Evolutionary conservation across 1,140 invertebrate genomes (phyloP), one percentile per base, ranked within the genome.

Genomic region (Drosophila yakuba): DNA sequence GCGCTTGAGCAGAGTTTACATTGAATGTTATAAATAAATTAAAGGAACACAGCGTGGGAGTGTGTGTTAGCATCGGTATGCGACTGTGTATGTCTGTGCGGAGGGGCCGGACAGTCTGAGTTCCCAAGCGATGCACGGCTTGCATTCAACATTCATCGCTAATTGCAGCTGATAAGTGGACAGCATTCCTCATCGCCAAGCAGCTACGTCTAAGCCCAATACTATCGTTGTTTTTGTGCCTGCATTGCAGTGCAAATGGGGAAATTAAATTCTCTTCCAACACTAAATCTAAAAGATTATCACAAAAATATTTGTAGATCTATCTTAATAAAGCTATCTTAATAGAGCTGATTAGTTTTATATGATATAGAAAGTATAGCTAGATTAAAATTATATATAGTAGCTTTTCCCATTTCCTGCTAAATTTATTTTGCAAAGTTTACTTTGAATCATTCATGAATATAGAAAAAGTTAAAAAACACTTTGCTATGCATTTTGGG

Each of bases 21-120:
- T 88, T 83, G 83, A 79, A 89, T 86, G 58, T 83, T 67, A 89
- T 86, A 86, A 86, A 86, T 86, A 86, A 86, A 86, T 89, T 89
- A 86, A 83, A 74, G 55, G 43, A 50, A 67, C 58, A 41, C 28
- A 67, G 48, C 35, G 39, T 41, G 25, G 35, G 69, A n/a, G 45
- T 36, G 56, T 52, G 38, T 20, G 20, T 32, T 32, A 32, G 28
- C 7, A 32, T 32, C 2, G 7, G 38, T 39, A 14, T n/a, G 38
- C n/a, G 39, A n/a, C 4, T 23, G 20, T 17, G n/a, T 35, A 17
- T 45, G 36, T 48, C 15, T 2, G 8, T 32, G 32, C 8, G 32
- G 32, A 48, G 69, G 51, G 69, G 58, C 72, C 71, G 51, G 71
- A 23, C 71, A 74, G 71, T 52, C 64, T 68, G 61, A 52, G 64